A percentile compares a stretch with the other conserved stretches of the same genome.
These are phyloP conservation scores for Sphyrna mokarran DNA, from an alignment of 2,113 vertebrate genomes.

Conservation along the genomic window DNA sequence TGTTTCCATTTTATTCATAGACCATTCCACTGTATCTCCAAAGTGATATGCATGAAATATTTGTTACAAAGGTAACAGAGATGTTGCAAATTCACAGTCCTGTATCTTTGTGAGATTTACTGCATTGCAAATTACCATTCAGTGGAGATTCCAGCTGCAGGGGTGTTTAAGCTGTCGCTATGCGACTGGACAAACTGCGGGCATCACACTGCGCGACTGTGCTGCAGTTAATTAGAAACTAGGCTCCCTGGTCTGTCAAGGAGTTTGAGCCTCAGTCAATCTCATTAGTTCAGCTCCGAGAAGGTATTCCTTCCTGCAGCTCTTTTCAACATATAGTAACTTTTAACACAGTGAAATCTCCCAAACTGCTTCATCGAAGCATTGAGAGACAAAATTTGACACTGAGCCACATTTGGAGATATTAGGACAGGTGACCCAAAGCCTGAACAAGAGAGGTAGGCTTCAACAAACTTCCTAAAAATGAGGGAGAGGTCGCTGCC, in stretches of 20 bases:
- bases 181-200: neutral
- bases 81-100: neutral
- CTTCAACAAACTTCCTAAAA: neutral
- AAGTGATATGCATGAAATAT: neutral
- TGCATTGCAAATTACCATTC: neutral
- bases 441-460: neutral
- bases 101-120: neutral
- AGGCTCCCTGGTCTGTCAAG: neutral
- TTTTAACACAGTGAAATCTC: neutral
- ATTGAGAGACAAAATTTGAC: neutral
- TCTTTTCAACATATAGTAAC: neutral
- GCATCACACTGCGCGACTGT: neutral
- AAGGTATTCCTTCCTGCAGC: neutral
- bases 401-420: neutral
- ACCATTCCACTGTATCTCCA: neutral
- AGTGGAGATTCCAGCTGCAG: neutral
- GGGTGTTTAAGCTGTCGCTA: neutral
- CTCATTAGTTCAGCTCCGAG: neutral
- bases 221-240: neutral
- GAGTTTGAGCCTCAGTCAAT: neutral
- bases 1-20: neutral
- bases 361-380: neutral
- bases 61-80: neutral
- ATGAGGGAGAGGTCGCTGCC: neutral
- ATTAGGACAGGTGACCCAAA: neutral